These are phyloP conservation scores for Oryzias woworae DNA, from an alignment of 2,113 vertebrate species.

Conservation along the genomic window DNA sequence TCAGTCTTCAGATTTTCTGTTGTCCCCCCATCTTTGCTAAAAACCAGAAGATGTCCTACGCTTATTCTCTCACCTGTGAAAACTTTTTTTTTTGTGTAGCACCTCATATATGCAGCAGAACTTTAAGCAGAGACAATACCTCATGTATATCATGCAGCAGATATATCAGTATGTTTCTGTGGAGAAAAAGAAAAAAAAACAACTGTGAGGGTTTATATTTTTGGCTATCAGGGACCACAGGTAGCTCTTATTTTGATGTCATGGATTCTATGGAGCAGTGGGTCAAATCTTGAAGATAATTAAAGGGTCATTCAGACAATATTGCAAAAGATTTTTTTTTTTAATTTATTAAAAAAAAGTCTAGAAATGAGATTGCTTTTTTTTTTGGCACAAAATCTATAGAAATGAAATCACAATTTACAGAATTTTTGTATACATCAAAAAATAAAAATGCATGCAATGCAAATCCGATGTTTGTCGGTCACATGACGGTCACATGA, in stretches of 20 bases:
- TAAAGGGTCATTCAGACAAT: conserved; percentile 21
- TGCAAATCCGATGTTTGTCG: no score
- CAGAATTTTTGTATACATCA: no score
- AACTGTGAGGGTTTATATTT: neutral
- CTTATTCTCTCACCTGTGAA: conserved; percentile 36
- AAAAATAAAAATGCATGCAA: no score
- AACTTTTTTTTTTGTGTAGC: conserved; percentile 39
- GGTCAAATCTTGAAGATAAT: conserved; percentile 2
- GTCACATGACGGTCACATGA: no score
- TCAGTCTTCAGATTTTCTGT: conserved; percentile 33
- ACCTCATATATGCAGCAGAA: conserved; percentile 63
- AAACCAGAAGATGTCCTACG: conserved; percentile 15
- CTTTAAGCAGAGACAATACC: conserved; percentile 52
- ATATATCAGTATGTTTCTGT: conserved; percentile 27
- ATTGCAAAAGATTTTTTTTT: conserved; percentile 1
- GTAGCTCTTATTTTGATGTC: conserved; percentile 24
- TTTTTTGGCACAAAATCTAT: no score
- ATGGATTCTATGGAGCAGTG: neutral
- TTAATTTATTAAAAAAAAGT: neutral
- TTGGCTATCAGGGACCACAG: conserved; percentile 56
- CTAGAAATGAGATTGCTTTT: no score
- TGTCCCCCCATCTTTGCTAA: conserved; percentile 10
- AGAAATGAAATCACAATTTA: no score
- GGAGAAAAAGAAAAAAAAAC: neutral
- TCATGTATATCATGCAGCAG: conserved; percentile 56